Evolutionary conservation across 2,888 invertebrate species (phyloP).

Genomic region (Rhogogaster chlorosoma): DNA sequence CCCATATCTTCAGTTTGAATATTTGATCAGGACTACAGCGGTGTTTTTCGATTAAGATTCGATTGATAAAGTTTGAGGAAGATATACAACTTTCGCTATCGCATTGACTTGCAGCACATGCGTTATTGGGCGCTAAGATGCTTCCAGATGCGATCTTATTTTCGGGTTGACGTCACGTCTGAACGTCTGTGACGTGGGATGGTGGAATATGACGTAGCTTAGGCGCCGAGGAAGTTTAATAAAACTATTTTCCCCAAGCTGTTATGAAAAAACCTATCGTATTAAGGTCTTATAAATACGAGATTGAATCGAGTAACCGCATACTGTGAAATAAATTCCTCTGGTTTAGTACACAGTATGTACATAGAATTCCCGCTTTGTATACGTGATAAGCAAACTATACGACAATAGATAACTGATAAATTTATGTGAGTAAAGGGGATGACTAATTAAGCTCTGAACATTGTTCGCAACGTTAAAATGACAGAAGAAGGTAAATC

Average conservation of each 20-base stretch:
- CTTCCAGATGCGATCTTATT: constrained; percentile 30
- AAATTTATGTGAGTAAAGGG: neutral
- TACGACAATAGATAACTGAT: constrained; percentile 1
- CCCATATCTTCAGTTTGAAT: neutral
- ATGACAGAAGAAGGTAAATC: neutral
- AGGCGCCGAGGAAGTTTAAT: neutral
- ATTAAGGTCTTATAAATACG: neutral
- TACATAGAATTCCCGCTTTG: neutral
- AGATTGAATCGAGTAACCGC: neutral
- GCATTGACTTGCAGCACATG: neutral
- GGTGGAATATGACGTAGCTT: neutral
- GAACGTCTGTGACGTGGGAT: neutral
- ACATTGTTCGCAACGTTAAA: neutral
- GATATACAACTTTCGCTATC: neutral
- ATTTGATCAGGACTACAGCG: neutral
- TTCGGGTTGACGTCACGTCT: constrained; percentile 15
- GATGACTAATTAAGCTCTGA: constrained; percentile 16
- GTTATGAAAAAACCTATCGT: neutral
- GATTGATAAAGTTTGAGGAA: neutral
- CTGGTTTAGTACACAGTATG: neutral
- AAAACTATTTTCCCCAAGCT: neutral
- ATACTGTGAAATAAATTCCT: neutral
- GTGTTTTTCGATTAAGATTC: neutral
- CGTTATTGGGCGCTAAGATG: neutral
- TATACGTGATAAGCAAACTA: neutral